Evolutionary conservation across 2,797 vertebrate genomes (phyloP).

Genomic region (Neostethus bicornis): DNA sequence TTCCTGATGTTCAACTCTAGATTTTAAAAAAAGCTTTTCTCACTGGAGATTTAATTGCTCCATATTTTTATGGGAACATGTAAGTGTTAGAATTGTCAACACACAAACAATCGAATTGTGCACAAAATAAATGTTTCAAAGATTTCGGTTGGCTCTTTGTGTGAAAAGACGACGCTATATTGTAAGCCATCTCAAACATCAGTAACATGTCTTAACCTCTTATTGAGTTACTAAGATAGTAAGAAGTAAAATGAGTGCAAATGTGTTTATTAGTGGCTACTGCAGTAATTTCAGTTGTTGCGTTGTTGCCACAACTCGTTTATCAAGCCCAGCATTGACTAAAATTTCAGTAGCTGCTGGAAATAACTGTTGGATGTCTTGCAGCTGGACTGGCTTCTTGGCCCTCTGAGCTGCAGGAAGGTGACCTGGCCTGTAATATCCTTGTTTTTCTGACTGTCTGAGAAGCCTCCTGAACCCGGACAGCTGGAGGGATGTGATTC

Average conservation of each 20-base stretch:
- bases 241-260: conserved; percentile 13
- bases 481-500: conserved; percentile 65
- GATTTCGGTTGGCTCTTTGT: conserved; percentile 37
- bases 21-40: conserved; percentile 69
- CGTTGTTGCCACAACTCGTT: conserved; percentile 43
- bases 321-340: conserved; percentile 43
- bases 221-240: conserved; percentile 16
- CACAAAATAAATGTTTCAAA: conserved; percentile 65
- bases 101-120: conserved; percentile 61
- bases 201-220: conserved; percentile 18
- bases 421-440: conserved; percentile 52
- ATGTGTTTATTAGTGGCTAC: conserved; percentile 41
- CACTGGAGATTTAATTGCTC: conserved; percentile 61
- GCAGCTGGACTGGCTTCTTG: conserved; percentile 50
- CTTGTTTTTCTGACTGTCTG: conserved; percentile 74
- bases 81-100: conserved; percentile 38
- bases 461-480: conserved; percentile 60
- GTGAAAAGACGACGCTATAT: conserved; percentile 26
- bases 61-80: conserved; percentile 52
- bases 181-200: conserved; percentile 23
- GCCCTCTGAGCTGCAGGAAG: conserved; percentile 67
- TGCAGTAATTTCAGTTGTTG: conserved; percentile 57
- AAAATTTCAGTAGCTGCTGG: conserved; percentile 61
- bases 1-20: conserved; percentile 66
- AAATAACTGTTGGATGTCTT: conserved; percentile 58